These are phyloP conservation scores for Drosophila prosaltans DNA, from an alignment of 1,140 invertebrate species.

Conservation along the genomic window DNA sequence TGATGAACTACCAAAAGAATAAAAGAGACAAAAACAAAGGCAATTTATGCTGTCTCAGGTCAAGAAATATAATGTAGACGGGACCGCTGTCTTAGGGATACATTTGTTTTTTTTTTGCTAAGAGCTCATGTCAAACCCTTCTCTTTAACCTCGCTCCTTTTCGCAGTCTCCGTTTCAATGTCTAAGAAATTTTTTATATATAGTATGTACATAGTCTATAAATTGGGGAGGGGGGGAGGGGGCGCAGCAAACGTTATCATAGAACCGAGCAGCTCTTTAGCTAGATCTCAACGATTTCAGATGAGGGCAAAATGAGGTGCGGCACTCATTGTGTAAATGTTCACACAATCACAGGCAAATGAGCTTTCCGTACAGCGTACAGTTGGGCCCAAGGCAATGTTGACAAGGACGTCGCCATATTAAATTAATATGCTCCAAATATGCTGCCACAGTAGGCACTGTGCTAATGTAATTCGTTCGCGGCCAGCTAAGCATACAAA, in stretches of 20 bases:
- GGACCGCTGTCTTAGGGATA: conserved; percentile 23
- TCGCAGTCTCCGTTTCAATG: background rate
- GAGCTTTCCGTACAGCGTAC: conserved; percentile 41
- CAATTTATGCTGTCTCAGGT: conserved; percentile 45
- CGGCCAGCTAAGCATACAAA: conserved; percentile 48
- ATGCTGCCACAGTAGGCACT: conserved; percentile 17
- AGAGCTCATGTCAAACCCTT: conserved; percentile 35
- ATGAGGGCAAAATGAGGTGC: conserved; percentile 23
- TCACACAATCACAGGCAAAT: conserved; percentile 67
- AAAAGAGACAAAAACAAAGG: background rate
- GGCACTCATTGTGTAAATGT: conserved; percentile 54
- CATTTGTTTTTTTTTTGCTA: background rate
- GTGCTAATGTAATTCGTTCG: conserved; percentile 57
- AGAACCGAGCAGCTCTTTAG: conserved; percentile 22
- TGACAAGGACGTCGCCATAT: conserved; percentile 41
- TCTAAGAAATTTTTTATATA: background rate
- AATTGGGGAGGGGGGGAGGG: background rate
- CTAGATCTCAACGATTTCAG: background rate
- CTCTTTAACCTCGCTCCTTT: background rate
- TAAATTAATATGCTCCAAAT: conserved; percentile 61
- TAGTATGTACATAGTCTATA: background rate
- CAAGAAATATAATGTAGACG: conserved; percentile 9
- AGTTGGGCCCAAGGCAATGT: conserved; percentile 9
- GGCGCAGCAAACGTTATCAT: conserved; percentile 32
- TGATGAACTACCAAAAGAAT: background rate